phyloP scores from a whole-genome alignment of 2,797 vertebrate species.

The Syngnathus rostellatus region DNA sequence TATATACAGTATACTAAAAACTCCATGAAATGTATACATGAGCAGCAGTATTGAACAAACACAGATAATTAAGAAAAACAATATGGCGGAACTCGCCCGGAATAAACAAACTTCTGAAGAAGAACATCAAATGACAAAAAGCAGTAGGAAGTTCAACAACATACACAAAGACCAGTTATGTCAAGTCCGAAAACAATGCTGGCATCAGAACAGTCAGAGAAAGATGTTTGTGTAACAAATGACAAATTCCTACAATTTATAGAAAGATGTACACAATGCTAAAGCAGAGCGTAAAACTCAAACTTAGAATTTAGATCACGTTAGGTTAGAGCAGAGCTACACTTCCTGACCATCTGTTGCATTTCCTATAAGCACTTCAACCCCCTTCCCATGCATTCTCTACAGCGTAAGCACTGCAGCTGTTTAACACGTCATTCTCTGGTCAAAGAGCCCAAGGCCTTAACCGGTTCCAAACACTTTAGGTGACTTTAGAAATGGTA shows the following conservation, averaged over 20 bases:
- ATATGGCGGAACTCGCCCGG: not conserved
- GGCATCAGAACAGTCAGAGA: not conserved
- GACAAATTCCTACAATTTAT: not conserved
- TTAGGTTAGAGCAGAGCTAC: slow-evolving; percentile 7
- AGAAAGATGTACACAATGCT: not conserved
- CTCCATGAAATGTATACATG: too few relatives aligned
- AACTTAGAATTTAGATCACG: not conserved
- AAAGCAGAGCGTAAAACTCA: not conserved
- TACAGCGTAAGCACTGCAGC: slow-evolving; percentile 42
- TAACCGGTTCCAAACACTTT: not conserved
- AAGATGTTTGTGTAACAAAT: not conserved
- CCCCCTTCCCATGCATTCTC: slow-evolving; percentile 16
- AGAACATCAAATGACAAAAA: not conserved
- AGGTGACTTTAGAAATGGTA: not conserved
- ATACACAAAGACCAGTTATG: not conserved
- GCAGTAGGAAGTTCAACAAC: not conserved
- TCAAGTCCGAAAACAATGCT: not conserved
- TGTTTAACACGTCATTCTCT: slow-evolving; percentile 39
- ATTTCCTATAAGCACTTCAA: slow-evolving; percentile 20
- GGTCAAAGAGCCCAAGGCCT: slow-evolving; percentile 20
- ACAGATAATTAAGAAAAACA: not conserved
- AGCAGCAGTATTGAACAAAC: not conserved
- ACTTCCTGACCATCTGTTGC: slow-evolving; percentile 32
- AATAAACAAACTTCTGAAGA: not conserved
- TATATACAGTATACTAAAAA: too few relatives aligned